Base-by-base conservation (phyloP, 2,888 invertebrate genomes). In the Protonemura montana region DNA sequence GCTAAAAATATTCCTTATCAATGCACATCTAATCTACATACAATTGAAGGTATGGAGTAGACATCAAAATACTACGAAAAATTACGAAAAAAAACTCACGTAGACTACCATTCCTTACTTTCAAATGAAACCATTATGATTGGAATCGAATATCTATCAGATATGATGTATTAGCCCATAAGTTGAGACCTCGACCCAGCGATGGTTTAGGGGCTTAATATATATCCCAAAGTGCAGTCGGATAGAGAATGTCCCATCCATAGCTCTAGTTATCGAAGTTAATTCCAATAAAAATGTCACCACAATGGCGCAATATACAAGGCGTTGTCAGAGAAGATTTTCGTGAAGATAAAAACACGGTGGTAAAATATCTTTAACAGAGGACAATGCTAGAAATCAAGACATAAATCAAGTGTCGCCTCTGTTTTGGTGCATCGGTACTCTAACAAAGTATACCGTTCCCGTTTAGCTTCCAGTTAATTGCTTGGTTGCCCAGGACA, bases 101-200 rank as follows among this genome's bases (percentile, higher is more conserved):
- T 59, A 59, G 21, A 59, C 59, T 59, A 59, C 59, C 59, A 21
- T 13, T 59, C 59, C 59, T 16, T 59, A 78, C 78, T 78, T 78
- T 1, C 26, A 78, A 78, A 78, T 78, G 27, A 28, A 27, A 78
- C 27, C 78, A 78, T 78, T 27, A 78, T 78, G 25, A 78, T 78
- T 78, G 78, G 78, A 78, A 78, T 78, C 26, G 78, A 78, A 27
- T 78, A 27, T 13, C 28, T 78, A 78, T 78, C 78, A 28, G 28
- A 28, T 27, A 78, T 59, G 59, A 59, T 59, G 7, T 59, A 59
- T 59, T 10, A 59, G 21, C 16, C 59, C 21, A 59, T 59, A 59
- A 59, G 59, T 59, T 59, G 3, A 59, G 21, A 3, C 6, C 59
- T 59, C 13, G 59, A 21, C 16, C 13, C 13, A 21, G 59, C 59